These are phyloP conservation scores for Itoplectis maculator DNA, from an alignment of 2,888 invertebrate genomes.

Conservation along the genomic window DNA sequence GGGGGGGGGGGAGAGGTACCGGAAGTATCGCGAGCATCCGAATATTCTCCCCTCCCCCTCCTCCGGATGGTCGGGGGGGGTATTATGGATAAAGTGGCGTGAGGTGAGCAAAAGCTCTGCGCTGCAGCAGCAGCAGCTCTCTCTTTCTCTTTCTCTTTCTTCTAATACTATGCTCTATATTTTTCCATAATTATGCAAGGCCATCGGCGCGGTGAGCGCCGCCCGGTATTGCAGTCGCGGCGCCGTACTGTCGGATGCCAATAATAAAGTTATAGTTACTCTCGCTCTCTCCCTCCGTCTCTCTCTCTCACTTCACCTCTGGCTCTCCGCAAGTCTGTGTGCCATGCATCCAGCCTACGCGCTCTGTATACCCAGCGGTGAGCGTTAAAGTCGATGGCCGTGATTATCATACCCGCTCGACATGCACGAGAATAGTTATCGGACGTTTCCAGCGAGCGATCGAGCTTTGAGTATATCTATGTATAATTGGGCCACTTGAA, in stretches of 20 bases:
- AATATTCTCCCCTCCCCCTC: too few species aligned
- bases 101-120: background rate
- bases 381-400: conserved; percentile 55
- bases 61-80: background rate
- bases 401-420: conserved; percentile 46
- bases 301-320: background rate
- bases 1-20: background rate
- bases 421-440: conserved; percentile 15
- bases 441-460: conserved; percentile 17
- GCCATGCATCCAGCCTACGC: background rate
- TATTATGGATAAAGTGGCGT: conserved; percentile 26
- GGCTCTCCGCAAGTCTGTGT: background rate
- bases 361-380: background rate
- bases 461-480: conserved; percentile 3
- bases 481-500: conserved; percentile 31
- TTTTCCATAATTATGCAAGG: conserved; percentile 67
- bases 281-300: conserved; percentile 8
- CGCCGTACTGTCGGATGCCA: conserved; percentile 64
- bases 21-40: conserved; percentile 25
- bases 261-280: conserved; percentile 59
- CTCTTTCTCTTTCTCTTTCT: background rate
- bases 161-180: conserved; percentile 33
- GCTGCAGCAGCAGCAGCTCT: conserved; percentile 1
- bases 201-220: conserved; percentile 49
- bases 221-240: conserved; percentile 53